These are phyloP conservation scores for Bombus waltoni DNA, from an alignment of 1,140 invertebrate genomes.

Conservation along the genomic window DNA sequence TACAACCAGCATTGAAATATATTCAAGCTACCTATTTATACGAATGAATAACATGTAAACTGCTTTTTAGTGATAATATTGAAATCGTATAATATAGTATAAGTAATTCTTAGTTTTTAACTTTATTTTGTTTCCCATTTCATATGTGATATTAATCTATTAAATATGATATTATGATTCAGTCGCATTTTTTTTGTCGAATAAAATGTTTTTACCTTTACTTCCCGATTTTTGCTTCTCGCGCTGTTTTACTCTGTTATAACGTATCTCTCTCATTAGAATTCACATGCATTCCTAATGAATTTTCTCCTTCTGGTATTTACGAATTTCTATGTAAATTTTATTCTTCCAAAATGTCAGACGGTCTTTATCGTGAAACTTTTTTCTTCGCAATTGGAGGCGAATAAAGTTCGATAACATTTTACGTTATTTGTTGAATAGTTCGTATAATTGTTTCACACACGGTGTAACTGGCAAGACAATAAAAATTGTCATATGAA, in stretches of 20 bases:
- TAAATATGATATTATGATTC: constrained; percentile 28
- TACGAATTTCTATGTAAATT: not conserved
- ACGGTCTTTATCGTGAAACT: constrained; percentile 7
- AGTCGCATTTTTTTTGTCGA: constrained; percentile 5
- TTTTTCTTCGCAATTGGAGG: not conserved
- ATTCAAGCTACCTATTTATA: constrained; percentile 14
- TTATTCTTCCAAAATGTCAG: not conserved
- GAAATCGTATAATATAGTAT: not conserved
- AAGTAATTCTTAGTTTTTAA: not conserved
- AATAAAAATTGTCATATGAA: not conserved
- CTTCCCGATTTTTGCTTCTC: not conserved
- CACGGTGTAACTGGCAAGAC: too few species aligned
- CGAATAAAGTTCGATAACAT: not conserved
- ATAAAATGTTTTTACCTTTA: not conserved
- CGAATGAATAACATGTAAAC: constrained; percentile 20
- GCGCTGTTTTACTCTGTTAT: not conserved
- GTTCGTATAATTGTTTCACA: not conserved
- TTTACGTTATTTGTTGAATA: not conserved
- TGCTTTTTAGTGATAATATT: not conserved
- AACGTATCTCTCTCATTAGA: not conserved
- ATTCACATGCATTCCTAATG: not conserved
- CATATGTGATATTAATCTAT: constrained; percentile 6
- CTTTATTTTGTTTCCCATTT: not conserved
- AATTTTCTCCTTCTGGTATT: not conserved
- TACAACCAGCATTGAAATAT: not conserved